phyloP scores from a whole-genome alignment of 53 echinoderm and acorn worm species.

The Zoroaster sp. region DNA sequence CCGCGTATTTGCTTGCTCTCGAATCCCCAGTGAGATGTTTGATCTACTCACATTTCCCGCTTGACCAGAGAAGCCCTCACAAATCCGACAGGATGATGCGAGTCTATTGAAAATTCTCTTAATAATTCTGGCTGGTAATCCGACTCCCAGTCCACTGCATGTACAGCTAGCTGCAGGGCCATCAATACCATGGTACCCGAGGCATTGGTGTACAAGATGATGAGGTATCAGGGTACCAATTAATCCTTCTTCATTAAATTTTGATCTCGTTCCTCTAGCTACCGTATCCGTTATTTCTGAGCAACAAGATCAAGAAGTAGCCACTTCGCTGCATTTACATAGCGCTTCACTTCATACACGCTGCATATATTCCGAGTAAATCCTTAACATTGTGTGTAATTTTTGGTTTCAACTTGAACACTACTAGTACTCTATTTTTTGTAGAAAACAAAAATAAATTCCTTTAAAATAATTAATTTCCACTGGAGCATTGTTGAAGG shows the following conservation, averaged over 20 bases:
- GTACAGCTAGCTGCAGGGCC: background rate
- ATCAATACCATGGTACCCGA: background rate
- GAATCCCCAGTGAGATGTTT: background rate
- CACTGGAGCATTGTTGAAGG: too few relatives aligned
- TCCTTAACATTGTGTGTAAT: too few relatives aligned
- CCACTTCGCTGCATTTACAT: too few relatives aligned
- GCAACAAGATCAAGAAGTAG: too few relatives aligned
- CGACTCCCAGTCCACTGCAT: background rate
- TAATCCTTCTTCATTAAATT: background rate
- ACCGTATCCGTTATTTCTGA: background rate
- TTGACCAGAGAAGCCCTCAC: background rate
- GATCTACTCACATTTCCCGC: background rate
- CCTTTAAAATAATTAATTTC: too few relatives aligned
- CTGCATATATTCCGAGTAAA: too few relatives aligned
- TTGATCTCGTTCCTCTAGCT: background rate
- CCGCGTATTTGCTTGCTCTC: background rate
- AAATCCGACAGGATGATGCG: background rate
- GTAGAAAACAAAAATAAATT: too few relatives aligned
- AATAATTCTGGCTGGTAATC: background rate
- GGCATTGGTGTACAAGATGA: background rate
- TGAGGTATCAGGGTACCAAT: background rate
- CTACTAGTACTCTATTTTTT: too few relatives aligned
- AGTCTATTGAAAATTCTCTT: background rate
- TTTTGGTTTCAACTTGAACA: too few relatives aligned
- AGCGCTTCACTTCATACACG: too few relatives aligned